Evolutionary conservation across 2,888 invertebrate species (phyloP), one percentile per base, ranked within the genome.

Genomic region (Dolichomitus sp.): DNA sequence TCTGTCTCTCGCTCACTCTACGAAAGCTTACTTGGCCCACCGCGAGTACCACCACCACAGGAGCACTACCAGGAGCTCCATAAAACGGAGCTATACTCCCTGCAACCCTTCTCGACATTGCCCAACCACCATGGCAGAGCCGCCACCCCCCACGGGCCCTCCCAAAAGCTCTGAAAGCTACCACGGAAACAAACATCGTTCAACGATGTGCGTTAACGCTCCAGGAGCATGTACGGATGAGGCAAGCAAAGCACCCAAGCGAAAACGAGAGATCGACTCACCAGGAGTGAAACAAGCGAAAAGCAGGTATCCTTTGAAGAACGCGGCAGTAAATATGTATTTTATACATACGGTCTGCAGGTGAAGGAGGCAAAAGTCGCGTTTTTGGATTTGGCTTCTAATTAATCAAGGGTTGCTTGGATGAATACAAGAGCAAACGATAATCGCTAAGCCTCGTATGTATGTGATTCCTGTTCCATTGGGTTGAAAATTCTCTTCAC

Each of bases 171-270:
- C 87, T 84, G 87, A 89, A 88, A 91, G 85, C 88, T 85, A 87
- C 88, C 89, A 75, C 88, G 89, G 90, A 90, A 91, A 91, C 91
- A 91, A 91, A 92, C 91, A 92, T 89, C 87, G 84, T 81, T 83
- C 65, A 81, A 79, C 76, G 81, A 85, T 85, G 80, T 84, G 81
- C 80, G 81, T 84, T 85, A 85, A 85, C 83, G 76, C 81, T 80
- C 52, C 75, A 75, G 81, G 78, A 83, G 70, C 63, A 48, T 23
- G 27, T 40, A 50, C 50, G 42, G 45, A 74, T 72, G 74, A 57
- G 57, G 40, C 66, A 23, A 27, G 65, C 14, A 37, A n/a, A n/a
- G 54, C 30, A 37, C 11, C 52, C 45, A 48, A 19, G 45, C 42
- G 75, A 54, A 61, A 63, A 63, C 57, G 63, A 45, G 65, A 75